Evolutionary conservation across 2,888 invertebrate genomes (phyloP).

Genomic region (Odontocerum albicorne): DNA sequence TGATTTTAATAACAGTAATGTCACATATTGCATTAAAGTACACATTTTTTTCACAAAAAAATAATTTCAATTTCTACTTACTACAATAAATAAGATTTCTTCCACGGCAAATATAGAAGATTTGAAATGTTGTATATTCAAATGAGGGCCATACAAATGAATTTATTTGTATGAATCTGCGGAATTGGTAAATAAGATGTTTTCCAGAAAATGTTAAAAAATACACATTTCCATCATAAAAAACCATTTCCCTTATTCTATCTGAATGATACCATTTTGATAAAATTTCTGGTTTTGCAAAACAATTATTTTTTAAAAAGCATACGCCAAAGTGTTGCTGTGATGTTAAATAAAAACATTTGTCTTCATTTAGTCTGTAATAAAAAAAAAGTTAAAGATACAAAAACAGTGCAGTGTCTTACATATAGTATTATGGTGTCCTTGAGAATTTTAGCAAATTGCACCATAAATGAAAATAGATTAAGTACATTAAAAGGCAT

Average conservation of each 20-base stretch:
- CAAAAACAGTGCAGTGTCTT: too few species aligned
- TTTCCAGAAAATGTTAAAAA: conserved; percentile 28
- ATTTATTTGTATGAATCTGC: conserved; percentile 13
- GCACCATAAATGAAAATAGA: too few species aligned
- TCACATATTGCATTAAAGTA: too few species aligned
- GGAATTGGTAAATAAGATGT: conserved; percentile 21
- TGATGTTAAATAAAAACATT: conserved; percentile 29
- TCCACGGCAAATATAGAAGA: conserved; percentile 25
- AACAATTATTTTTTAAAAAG: conserved; percentile 1
- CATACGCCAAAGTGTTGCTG: conserved; percentile 23
- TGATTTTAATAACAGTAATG: too few species aligned
- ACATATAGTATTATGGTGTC: too few species aligned
- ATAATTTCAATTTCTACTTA: too few species aligned
- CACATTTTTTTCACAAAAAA: too few species aligned
- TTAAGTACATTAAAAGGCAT: too few species aligned
- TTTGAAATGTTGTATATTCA: conserved; percentile 7
- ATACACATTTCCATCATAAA: conserved; percentile 23
- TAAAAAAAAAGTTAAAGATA: conserved; percentile 4
- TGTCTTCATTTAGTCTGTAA: conserved; percentile 25
- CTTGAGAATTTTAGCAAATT: too few species aligned
- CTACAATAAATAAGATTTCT: conserved; percentile 30
- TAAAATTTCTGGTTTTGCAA: conserved; percentile 12
- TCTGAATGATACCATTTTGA: conserved; percentile 29
- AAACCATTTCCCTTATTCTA: conserved; percentile 15
- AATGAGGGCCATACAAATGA: conserved; percentile 21